Evolutionary conservation across 2,113 vertebrate genomes (phyloP).

Genomic region (Leptocoma aspasia): DNA sequence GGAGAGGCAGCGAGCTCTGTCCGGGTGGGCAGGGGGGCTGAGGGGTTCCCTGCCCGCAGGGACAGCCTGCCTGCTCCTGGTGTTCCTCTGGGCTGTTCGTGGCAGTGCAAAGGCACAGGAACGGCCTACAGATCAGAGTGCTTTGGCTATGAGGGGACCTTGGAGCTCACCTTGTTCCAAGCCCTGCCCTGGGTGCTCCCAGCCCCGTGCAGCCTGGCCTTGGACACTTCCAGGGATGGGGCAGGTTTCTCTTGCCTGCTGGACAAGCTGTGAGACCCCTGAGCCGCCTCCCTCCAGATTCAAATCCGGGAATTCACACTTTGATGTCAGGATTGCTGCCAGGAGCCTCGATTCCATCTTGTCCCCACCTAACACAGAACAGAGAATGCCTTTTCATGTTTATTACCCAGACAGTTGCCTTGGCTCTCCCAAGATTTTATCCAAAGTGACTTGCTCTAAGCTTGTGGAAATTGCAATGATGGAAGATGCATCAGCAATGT

Average conservation of each 20-base stretch:
- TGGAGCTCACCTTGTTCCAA: accelerated
- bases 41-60: too few relatives aligned
- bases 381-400: slow-evolving; percentile 51
- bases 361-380: neutral
- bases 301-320: neutral
- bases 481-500: slow-evolving; percentile 69
- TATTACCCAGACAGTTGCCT: slow-evolving; percentile 45
- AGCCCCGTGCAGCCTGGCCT: neutral
- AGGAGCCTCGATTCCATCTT: neutral
- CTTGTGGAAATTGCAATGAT: slow-evolving; percentile 62
- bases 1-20: accelerated
- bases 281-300: neutral
- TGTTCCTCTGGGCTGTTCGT: neutral
- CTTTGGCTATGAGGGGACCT: neutral
- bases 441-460: slow-evolving; percentile 64
- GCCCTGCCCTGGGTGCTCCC: neutral
- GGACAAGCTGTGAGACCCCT: neutral
- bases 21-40: accelerated
- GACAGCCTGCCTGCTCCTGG: too few relatives aligned
- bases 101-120: accelerated
- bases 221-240: neutral
- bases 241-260: accelerated
- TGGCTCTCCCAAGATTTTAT: slow-evolving; percentile 59
- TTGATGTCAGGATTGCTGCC: neutral
- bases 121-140: accelerated